These are phyloP conservation scores for Synergus japonicus DNA, from an alignment of 2,888 invertebrate species.

Conservation along the genomic window DNA sequence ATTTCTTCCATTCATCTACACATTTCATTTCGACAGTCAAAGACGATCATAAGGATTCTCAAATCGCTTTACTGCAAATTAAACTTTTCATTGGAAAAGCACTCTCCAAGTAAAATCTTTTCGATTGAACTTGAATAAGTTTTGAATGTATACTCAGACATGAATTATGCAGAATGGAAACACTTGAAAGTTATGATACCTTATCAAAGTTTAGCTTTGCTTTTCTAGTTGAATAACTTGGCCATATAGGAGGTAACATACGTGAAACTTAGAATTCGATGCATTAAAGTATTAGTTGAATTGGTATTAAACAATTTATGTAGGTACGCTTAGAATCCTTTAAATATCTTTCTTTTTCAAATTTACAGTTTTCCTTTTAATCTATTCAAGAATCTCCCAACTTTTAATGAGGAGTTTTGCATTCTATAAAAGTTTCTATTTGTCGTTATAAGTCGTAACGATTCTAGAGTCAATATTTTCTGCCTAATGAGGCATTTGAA, in stretches of 20 bases:
- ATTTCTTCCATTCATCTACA: too few species aligned
- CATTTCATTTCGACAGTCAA: too few species aligned
- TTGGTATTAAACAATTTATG: background rate
- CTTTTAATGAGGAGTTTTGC: too few species aligned
- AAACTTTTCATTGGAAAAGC: background rate
- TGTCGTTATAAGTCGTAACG: too few species aligned
- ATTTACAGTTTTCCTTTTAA: too few species aligned
- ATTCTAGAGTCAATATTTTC: too few species aligned
- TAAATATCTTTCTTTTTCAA: too few species aligned
- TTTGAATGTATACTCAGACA: background rate
- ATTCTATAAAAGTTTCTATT: too few species aligned
- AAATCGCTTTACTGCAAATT: background rate
- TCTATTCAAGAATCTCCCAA: too few species aligned
- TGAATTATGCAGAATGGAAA: slow-evolving; percentile 11
- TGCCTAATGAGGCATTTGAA: too few species aligned
- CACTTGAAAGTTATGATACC: slow-evolving; percentile 32
- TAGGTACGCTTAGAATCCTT: background rate
- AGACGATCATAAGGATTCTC: background rate
- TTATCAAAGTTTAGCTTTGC: slow-evolving; percentile 18
- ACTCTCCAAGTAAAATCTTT: background rate
- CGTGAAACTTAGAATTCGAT: background rate
- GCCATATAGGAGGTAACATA: background rate
- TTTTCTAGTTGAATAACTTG: slow-evolving; percentile 28
- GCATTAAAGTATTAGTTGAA: background rate
- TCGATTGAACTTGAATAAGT: slow-evolving; percentile 10